These are phyloP conservation scores for Echinarachnius parma DNA, from an alignment of 53 echinoderm and acorn worm species.

Conservation along the genomic window DNA sequence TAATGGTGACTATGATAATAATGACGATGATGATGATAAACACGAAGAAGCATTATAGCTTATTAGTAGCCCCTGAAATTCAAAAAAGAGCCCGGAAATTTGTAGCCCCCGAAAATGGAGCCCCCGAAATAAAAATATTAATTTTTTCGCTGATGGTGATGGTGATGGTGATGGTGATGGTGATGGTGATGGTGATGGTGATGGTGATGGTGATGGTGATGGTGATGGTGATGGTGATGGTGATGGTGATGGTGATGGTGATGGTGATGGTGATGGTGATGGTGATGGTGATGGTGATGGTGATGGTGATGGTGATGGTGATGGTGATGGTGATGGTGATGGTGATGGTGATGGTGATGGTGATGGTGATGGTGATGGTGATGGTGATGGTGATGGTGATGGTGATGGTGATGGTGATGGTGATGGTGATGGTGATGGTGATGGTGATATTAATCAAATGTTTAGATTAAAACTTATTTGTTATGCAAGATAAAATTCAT, in stretches of 20 bases:
- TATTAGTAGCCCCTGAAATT: too few species aligned
- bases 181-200: constrained; percentile 2
- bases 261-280: constrained; percentile 5
- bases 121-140: too few species aligned
- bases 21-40: background rate
- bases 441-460: too few species aligned
- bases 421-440: background rate
- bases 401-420: background rate
- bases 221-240: background rate
- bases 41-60: background rate
- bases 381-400: constrained; percentile 1
- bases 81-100: too few species aligned
- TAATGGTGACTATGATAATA: too few species aligned
- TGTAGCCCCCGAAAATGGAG: too few species aligned
- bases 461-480: too few species aligned
- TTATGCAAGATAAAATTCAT: too few species aligned
- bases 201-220: constrained; percentile 1
- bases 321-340: constrained; percentile 3
- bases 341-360: constrained; percentile 1
- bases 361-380: constrained; percentile 1
- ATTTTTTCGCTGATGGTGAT: constrained; percentile 15
- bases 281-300: background rate
- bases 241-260: constrained; percentile 7
- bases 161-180: background rate
- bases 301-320: constrained; percentile 1